These are phyloP conservation scores for Auanema freiburgensis DNA, from an alignment of 2,888 invertebrate genomes.

Conservation along the genomic window DNA sequence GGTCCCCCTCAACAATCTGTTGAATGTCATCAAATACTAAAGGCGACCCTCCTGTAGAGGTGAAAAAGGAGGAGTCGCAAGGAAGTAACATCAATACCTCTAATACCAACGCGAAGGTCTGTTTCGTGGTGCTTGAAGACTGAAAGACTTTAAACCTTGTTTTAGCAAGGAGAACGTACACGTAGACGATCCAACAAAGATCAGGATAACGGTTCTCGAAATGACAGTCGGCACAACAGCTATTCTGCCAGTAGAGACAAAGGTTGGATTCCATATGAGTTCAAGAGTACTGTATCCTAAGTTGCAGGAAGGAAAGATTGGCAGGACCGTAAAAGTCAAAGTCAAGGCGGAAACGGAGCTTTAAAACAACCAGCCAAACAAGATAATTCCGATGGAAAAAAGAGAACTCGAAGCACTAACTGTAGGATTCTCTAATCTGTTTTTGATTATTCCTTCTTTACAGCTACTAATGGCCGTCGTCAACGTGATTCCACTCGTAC, in stretches of 20 bases:
- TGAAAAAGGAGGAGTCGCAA: conserved; percentile 13
- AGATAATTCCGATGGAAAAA: conserved; percentile 25
- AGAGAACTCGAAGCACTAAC: conserved; percentile 45
- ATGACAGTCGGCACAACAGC: conserved; percentile 37
- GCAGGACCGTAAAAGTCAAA: conserved; percentile 39
- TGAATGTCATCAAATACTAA: conserved; percentile 12
- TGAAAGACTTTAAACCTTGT: background rate
- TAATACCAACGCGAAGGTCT: background rate
- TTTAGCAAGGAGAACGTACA: conserved; percentile 20
- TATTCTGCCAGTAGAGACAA: conserved; percentile 10
- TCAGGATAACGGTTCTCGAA: conserved; percentile 24
- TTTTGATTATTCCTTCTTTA: conserved; percentile 8
- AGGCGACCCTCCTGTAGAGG: conserved; percentile 6
- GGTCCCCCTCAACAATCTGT: conserved; percentile 18
- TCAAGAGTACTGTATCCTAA: too few relatives aligned
- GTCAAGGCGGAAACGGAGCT: conserved; percentile 32
- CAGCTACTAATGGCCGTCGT: conserved; percentile 30
- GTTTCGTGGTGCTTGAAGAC: background rate
- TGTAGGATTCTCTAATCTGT: conserved; percentile 25
- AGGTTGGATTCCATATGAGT: background rate
- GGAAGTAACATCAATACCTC: conserved; percentile 12
- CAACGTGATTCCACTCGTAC: conserved; percentile 36
- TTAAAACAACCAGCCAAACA: conserved; percentile 16
- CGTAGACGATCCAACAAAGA: conserved; percentile 36
- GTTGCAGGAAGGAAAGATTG: conserved; percentile 28